Conservation (phyloP, 2,888 invertebrate genomes). For the Camptogramma bilineatum region DNA sequence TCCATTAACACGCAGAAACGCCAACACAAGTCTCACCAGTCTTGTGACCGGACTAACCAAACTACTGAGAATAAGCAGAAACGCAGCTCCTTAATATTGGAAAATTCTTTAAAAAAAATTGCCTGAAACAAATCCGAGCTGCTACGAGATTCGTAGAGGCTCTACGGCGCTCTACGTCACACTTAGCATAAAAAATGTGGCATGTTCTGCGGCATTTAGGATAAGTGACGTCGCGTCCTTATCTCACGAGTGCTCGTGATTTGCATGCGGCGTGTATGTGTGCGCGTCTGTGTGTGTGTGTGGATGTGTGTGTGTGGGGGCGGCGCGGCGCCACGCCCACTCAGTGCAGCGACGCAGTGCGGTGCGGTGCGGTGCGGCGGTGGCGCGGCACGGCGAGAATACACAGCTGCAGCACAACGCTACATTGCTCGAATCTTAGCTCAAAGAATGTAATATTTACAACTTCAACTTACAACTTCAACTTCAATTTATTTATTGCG, state of each 20-base stretch:
- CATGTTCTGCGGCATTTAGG: conserved; percentile 39
- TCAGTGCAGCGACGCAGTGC: conserved; percentile 50
- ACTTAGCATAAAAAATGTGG: conserved; percentile 42
- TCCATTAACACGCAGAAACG: too few relatives aligned
- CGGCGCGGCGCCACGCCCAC: conserved; percentile 42
- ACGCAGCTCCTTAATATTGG: neutral
- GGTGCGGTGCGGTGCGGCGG: conserved; percentile 14
- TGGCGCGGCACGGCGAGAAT: conserved; percentile 9
- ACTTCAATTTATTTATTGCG: too few relatives aligned
- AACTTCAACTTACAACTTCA: too few relatives aligned
- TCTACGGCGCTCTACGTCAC: conserved; percentile 40
- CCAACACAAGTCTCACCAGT: too few relatives aligned
- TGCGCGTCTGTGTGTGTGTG: conserved; percentile 34
- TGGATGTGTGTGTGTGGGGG: conserved; percentile 29
- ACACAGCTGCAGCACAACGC: conserved; percentile 8
- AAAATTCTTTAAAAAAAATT: neutral
- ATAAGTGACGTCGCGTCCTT: conserved; percentile 37
- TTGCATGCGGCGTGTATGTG: conserved; percentile 48
- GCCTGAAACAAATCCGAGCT: neutral
- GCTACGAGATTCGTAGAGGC: conserved; percentile 25
- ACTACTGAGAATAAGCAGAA: too few relatives aligned
- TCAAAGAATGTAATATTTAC: conserved; percentile 3
- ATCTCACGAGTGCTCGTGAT: conserved; percentile 47
- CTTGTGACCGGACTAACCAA: too few relatives aligned
- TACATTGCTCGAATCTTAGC: conserved; percentile 14